These are phyloP conservation scores for Drosophila pseudotakahashii DNA, from an alignment of 2,888 invertebrate genomes.

Conservation along the genomic window DNA sequence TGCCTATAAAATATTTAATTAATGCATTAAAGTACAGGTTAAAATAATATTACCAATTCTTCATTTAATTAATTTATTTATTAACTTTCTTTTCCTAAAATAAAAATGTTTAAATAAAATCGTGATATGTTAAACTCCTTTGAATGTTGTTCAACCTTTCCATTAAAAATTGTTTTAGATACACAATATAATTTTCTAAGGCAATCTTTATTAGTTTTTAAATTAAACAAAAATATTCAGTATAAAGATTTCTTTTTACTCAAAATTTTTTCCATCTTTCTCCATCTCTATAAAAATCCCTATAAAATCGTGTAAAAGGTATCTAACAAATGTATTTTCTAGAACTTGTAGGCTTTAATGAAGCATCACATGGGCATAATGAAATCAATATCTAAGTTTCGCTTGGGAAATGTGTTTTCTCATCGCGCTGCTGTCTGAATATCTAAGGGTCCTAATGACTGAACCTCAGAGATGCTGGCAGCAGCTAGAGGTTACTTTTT, in stretches of 20 bases:
- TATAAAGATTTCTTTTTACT: too few species aligned
- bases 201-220: neutral
- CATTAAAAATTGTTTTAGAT: too few species aligned
- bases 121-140: too few species aligned
- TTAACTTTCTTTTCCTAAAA: too few species aligned
- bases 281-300: neutral
- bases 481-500: conserved; percentile 80
- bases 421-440: conserved; percentile 40
- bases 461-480: conserved; percentile 62
- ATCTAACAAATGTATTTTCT: neutral
- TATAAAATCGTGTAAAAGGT: too few species aligned
- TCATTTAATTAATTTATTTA: too few species aligned
- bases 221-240: neutral
- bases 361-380: conserved; percentile 30
- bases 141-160: too few species aligned
- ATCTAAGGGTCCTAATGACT: neutral
- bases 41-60: too few species aligned
- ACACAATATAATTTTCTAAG: too few species aligned
- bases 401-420: neutral
- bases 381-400: conserved; percentile 2
- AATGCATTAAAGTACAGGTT: too few species aligned
- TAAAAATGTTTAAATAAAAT: too few species aligned
- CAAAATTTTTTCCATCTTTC: neutral
- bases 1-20: too few species aligned
- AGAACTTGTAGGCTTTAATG: conserved; percentile 1